Base-by-base conservation (phyloP, 1,140 invertebrate genomes). In the Eurosta solidaginis region DNA sequence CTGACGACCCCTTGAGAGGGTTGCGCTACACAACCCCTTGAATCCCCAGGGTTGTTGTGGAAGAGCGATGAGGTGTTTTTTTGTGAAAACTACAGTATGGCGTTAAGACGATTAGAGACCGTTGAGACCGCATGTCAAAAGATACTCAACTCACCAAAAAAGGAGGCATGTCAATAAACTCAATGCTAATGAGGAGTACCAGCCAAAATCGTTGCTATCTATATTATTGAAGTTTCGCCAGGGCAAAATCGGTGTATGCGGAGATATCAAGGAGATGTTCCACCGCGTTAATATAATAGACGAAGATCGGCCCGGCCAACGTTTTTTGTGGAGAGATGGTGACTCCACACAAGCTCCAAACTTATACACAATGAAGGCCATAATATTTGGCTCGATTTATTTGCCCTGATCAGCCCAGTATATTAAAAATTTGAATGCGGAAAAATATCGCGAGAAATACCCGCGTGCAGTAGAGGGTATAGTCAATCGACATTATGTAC, bases 401-500 rank as follows among this genome's bases (percentile, higher is more conserved):
- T 47, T 2, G 68, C 68, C 1, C n/a, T n/a, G n/a, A n/a, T n/a
- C 42, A 22, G 78, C 78, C 4, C 49, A 79, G 20, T 77, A 33
- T 20, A 47, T 79, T 10, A 79, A 74, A 74, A 79, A 78, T 27
- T 6, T 44, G 22, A 88, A 88, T 68, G 85, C 83, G 0, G 9
- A 77, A 40, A 52, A 79, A 6, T 84, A 81, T 78, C 22, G 40
- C 7, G 49, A 74, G 17, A 9, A 29, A 5, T 78, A 45, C 20
- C 83, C 84, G 0, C 6, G 54, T n/a, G 84, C 87, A 1, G 83
- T 80, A 7, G 17, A 82, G 0, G 84, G 82, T 0, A 83, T 89
- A 5, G 20, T 63, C 0, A 17, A 83, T 4, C 78, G 80, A 25
- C 83, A 84, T 68, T 88, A 88, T 63, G 86, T 87, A 81, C 85